These are phyloP conservation scores for Cliona cf. orientalis DNA, from an alignment of 37 sponge, comb jelly and placozoan genomes.

Conservation along the genomic window DNA sequence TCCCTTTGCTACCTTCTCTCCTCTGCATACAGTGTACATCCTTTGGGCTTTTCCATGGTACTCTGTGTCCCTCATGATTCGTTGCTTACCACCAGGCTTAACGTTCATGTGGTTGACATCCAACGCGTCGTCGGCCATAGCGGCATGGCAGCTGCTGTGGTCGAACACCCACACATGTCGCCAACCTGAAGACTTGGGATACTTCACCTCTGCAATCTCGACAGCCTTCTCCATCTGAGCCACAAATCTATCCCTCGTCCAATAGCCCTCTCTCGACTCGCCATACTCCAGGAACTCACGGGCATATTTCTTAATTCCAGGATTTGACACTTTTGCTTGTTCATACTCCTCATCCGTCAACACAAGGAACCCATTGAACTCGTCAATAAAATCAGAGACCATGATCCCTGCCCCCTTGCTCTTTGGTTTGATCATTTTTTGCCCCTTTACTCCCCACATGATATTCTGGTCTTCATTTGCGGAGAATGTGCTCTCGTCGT, in stretches of 20 bases:
- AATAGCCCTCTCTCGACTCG: constrained; percentile 48
- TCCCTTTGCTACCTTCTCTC: constrained; percentile 21
- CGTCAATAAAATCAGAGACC: constrained; percentile 16
- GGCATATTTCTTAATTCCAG: constrained; percentile 11
- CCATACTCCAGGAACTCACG: constrained; percentile 57
- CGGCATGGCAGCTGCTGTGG: constrained; percentile 26
- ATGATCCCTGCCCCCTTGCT: constrained; percentile 31
- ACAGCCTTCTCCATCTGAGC: constrained; percentile 21
- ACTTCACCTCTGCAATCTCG: constrained; percentile 13
- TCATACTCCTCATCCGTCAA: constrained; percentile 10
- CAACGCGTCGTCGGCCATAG: constrained; percentile 16
- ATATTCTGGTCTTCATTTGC: background rate
- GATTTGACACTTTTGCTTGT: background rate
- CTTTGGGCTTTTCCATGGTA: background rate
- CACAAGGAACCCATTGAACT: constrained; percentile 5
- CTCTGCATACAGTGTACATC: background rate
- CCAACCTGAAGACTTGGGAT: constrained; percentile 4
- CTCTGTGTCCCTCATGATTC: constrained; percentile 10
- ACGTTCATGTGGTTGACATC: constrained; percentile 30
- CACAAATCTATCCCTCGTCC: constrained; percentile 43
- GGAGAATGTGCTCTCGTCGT: background rate
- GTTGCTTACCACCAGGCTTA: constrained; percentile 9
- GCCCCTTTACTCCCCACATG: background rate
- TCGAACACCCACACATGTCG: constrained; percentile 29
- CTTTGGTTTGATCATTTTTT: constrained; percentile 13